Evolutionary conservation across 37 sponge, comb jelly and placozoan species (phyloP), one percentile per base, ranked within the genome.

Genomic region (Beroe ovata): DNA sequence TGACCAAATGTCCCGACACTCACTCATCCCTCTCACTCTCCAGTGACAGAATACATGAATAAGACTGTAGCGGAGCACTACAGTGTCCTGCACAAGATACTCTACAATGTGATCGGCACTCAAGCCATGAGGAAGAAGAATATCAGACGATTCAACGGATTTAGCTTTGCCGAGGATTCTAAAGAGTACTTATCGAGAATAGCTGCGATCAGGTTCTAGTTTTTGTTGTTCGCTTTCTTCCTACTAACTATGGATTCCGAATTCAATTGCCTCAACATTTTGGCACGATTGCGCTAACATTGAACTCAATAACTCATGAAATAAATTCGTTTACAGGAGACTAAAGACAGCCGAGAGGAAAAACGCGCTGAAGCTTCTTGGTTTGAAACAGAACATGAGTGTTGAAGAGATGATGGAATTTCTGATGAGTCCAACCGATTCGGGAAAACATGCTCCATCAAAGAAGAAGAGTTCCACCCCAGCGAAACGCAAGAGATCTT

Each of bases 1-100:
- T n/a, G n/a, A n/a, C n/a, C n/a, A n/a, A n/a, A n/a, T n/a, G n/a
- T n/a, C n/a, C n/a, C n/a, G n/a, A n/a, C n/a, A n/a, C n/a, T n/a
- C n/a, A n/a, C n/a, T n/a, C n/a, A n/a, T n/a, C n/a, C n/a, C n/a
- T n/a, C n/a, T n/a, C n/a, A n/a, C n/a, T n/a, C n/a, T 61, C 14
- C 36, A 66, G 69, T 66, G 33, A 66, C 69, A 37, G 69, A 66
- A 37, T 66, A 66, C 69, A 66, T 66, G 69, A 33, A 30, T 16
- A 66, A 66, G 35, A 66, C 69, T 34, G 18, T 29, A 14, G 25
- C 69, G 2, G 69, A 66, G 16, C 25, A 30, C 69, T 66, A 66
- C 36, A 6, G 11, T 32, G 14, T 30, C 25, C 8, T 66, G 16
- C 69, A 66, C 69, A 26, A 30, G 36, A 25, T 66, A 6, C 18